phyloP scores from a whole-genome alignment of 2,797 vertebrate genomes.

The Chaetophractus vellerosus region DNA sequence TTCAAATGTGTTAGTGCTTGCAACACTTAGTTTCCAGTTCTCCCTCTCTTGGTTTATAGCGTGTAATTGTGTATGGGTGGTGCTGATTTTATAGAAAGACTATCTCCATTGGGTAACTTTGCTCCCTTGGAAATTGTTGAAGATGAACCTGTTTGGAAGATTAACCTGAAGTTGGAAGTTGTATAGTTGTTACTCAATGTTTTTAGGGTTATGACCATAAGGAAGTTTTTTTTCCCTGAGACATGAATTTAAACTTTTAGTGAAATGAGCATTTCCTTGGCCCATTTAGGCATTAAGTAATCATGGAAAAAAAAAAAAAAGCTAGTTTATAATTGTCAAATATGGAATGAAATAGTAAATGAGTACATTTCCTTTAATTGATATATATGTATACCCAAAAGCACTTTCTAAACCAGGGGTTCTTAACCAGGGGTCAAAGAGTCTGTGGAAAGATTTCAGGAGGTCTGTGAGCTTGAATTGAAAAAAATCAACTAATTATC shows the following conservation, averaged over 20 bases:
- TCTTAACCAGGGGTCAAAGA: no score
- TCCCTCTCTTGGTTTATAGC: neutral
- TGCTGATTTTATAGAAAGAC: conserved; percentile 38
- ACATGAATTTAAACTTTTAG: conserved; percentile 39
- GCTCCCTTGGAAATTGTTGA: conserved; percentile 66
- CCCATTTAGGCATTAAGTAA: conserved; percentile 58
- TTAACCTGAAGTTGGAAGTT: conserved; percentile 38
- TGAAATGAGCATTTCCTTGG: conserved; percentile 43
- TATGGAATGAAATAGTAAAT: conserved; percentile 59
- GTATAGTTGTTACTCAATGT: neutral
- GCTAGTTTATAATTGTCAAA: neutral
- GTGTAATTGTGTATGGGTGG: neutral
- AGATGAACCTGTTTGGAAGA: conserved; percentile 17
- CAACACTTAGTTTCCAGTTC: conserved; percentile 40
- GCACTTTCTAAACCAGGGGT: neutral
- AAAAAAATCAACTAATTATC: no score
- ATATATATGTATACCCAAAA: conserved; percentile 29
- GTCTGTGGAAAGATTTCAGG: no score
- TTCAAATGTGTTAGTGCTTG: conserved; percentile 31
- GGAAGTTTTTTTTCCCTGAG: neutral
- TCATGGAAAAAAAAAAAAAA: conserved; percentile 12
- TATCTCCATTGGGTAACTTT: conserved; percentile 11
- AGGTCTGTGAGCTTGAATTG: no score
- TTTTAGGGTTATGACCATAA: conserved; percentile 58
- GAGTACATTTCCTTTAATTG: conserved; percentile 29